Conservation (phyloP, 2,888 invertebrate genomes). For the Herminia tarsipennalis region DNA sequence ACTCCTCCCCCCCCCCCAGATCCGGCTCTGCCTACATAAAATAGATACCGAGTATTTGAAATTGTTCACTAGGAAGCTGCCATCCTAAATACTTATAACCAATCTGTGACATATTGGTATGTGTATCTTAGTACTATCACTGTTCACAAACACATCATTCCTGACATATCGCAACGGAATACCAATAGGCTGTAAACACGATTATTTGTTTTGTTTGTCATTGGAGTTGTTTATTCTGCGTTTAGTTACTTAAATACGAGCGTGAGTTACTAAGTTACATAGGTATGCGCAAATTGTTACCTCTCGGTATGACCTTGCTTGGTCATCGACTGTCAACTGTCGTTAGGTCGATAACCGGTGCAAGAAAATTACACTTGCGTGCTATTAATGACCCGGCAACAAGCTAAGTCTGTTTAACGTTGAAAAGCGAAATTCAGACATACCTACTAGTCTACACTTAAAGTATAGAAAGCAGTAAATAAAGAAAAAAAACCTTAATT, state of each 20-base stretch:
- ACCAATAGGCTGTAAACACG: neutral
- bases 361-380: conserved; percentile 36
- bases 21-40: too few relatives aligned
- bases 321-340: conserved; percentile 31
- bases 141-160: too few relatives aligned
- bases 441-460: too few relatives aligned
- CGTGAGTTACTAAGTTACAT: neutral
- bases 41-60: too few relatives aligned
- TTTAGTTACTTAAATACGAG: neutral
- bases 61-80: too few relatives aligned
- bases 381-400: conserved; percentile 12
- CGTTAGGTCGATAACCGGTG: conserved; percentile 45
- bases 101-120: too few relatives aligned
- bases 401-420: neutral
- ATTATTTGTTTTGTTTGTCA: conserved; percentile 7
- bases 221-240: conserved; percentile 11
- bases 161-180: neutral
- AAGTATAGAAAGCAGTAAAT: too few relatives aligned
- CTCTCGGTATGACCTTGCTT: conserved; percentile 28
- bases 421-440: too few relatives aligned
- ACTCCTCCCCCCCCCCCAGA: too few relatives aligned
- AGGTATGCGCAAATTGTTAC: conserved; percentile 2
- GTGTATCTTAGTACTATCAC: too few relatives aligned
- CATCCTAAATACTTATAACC: too few relatives aligned
- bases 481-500: too few relatives aligned